Evolutionary conservation across 2,888 invertebrate genomes (phyloP), one percentile per base, ranked within the genome.

Genomic region (Xanthorhoe spadicearia): DNA sequence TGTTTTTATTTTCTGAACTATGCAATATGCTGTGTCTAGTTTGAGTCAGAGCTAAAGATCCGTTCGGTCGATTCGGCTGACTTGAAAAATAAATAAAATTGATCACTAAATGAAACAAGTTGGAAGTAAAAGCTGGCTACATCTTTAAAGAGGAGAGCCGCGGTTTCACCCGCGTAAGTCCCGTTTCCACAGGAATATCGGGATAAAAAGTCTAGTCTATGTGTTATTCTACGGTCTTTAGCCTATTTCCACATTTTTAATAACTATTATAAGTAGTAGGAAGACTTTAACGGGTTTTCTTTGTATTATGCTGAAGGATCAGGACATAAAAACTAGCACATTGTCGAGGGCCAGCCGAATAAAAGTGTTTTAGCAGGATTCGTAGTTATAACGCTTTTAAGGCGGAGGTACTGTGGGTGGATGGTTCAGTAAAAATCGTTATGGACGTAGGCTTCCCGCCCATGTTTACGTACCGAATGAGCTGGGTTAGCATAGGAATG

Each of bases 341-440:
- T 43, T 13, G 13, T 2, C 13, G 3, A 48, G 48, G 0, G 15
- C 15, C 48, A 17, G 48, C 38, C 38, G 13, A 43, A 43, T 43
- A 13, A 13, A 38, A 10, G 10, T 43, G 38, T 43, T 13, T 13
- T 10, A 43, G 13, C 13, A 43, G 38, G 38, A 13, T 43, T 43
- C 13, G 13, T 43, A 43, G 13, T 13, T 43, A 43, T 43, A 43
- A 43, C 38, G 38, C 48, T 15, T 48, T 17, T 17, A 15, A 48
- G 48, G 15, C 15, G 15, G 6, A 32, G 15, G 48, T 7, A 48
- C 48, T 17, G 48, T 48, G 48, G 48, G 48, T 17, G 48, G 48
- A 48, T 48, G 17, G 48, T 59, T 50, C 18, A n/a, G 51, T 35
- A 59, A 51, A 32, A 59, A 59, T 59, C 51, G 59, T 38, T 59